These are phyloP conservation scores for Falcaria lacertinaria DNA, from an alignment of 2,888 invertebrate genomes.

Conservation along the genomic window DNA sequence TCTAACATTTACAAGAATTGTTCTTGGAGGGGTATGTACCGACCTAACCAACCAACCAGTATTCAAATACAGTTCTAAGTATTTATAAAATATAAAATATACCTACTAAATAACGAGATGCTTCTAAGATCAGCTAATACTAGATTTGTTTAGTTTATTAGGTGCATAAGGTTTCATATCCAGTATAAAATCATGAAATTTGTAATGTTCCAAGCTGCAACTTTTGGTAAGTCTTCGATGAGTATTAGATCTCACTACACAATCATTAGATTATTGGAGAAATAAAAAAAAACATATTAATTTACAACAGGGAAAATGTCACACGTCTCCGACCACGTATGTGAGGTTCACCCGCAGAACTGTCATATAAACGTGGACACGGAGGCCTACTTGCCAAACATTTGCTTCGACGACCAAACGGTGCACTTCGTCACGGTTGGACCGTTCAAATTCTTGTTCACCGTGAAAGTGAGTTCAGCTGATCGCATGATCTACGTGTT, in stretches of 20 bases:
- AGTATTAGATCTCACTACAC: too few species aligned
- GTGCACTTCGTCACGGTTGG: conserved; percentile 39
- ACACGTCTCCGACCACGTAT: conserved; percentile 44
- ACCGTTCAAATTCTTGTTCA: conserved; percentile 44
- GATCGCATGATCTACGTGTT: conserved; percentile 40
- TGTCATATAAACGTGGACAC: conserved; percentile 35
- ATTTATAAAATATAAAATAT: too few species aligned
- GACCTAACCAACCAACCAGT: too few species aligned
- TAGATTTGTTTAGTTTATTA: too few species aligned
- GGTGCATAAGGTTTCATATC: too few species aligned
- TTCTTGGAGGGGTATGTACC: conserved; percentile 43
- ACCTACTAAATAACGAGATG: too few species aligned
- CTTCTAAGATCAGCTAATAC: too few species aligned
- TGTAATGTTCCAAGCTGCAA: too few species aligned
- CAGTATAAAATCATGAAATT: too few species aligned
- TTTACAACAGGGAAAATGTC: conserved; percentile 45
- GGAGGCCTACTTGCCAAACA: conserved; percentile 39
- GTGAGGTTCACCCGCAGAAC: conserved; percentile 35
- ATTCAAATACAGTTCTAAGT: too few species aligned
- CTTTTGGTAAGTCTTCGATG: too few species aligned
- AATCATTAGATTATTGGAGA: background rate
- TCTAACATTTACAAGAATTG: conserved; percentile 31
- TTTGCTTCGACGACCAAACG: conserved; percentile 22
- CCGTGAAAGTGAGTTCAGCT: conserved; percentile 33
- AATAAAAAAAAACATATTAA: background rate